These are phyloP conservation scores for Lerista edwardsae DNA, from an alignment of 2,797 vertebrate species.

Conservation along the genomic window DNA sequence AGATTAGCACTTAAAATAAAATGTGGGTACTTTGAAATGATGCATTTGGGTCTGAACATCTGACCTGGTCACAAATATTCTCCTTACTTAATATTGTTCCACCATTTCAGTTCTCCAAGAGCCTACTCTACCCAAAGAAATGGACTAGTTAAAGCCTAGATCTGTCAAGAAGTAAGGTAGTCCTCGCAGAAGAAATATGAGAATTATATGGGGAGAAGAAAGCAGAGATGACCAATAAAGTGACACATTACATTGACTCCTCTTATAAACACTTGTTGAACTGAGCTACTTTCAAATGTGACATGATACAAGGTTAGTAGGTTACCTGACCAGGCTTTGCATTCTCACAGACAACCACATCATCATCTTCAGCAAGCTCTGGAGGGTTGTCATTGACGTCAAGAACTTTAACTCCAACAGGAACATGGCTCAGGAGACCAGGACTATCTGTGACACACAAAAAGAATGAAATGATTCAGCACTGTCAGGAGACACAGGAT, in stretches of 20 bases:
- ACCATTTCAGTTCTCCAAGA: not conserved
- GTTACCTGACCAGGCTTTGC: slow-evolving; percentile 92
- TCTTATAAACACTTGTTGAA: not conserved
- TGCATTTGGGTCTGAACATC: not conserved
- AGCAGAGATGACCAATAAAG: not conserved
- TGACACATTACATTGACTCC: not conserved
- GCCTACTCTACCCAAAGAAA: not conserved
- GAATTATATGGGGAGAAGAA: not conserved
- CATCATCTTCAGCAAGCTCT: slow-evolving; percentile 86
- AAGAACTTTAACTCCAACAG: slow-evolving; percentile 90
- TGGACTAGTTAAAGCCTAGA: not conserved
- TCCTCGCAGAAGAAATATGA: not conserved
- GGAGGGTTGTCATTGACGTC: slow-evolving; percentile 97
- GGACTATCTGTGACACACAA: slow-evolving; percentile 86
- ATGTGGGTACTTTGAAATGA: not conserved
- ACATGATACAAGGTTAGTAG: slow-evolving; percentile 26
- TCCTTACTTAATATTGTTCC: not conserved
- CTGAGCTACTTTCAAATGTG: not conserved
- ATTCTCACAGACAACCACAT: slow-evolving; percentile 94
- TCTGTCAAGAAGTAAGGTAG: not conserved
- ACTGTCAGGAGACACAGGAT: slow-evolving; percentile 23
- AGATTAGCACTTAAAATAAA: not conserved
- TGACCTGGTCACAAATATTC: not conserved
- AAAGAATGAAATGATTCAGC: slow-evolving; percentile 46
- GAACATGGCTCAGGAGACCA: slow-evolving; percentile 85